Evolutionary conservation across 1,140 invertebrate species (phyloP), one percentile per base, ranked within the genome.

Genomic region (Aphelinus certus): DNA sequence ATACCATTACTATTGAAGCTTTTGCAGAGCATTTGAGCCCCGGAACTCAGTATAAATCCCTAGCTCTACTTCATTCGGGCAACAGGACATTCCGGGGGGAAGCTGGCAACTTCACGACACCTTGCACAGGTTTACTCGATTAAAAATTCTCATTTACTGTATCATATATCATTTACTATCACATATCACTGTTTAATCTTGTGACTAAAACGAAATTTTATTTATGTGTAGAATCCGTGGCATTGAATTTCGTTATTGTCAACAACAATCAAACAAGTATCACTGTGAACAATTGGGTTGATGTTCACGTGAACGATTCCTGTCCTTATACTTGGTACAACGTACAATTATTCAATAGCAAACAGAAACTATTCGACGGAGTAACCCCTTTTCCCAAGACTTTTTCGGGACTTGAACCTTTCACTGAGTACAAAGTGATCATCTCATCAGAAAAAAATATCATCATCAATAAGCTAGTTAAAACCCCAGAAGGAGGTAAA

Each of bases 401-500:
- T 5, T 76, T 76, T 55, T 3, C 10, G 45, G 2, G 49, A 2
- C 48, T 76, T 9, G 57, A 71, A 42, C 47, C 64, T 2, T 62
- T 26, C 9, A 61, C 64, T 43, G 42, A 61, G 6, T 76, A 68
- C 55, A 62, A n/a, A 49, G n/a, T 76, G 10, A 2, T 63, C 48
- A 26, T 76, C 3, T 5, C 2, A 46, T 72, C 69, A 42, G 47
- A 56, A 43, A 67, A 67, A 47, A 68, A 10, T 51, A 60, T 9
- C 7, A 62, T 76, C 42, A 45, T 72, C 5, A 64, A 55, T 2
- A 68, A 63, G 55, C 3, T 10, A 1, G n/a, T 72, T 3, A 10
- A 1, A n/a, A 76, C 75, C 4, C 58, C 61, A 48, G 75, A 72
- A 68, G 75, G 75, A 76, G 75, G 75, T 76, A 57, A 3, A 26